Base-by-base conservation (phyloP, 2,113 vertebrate species). In the Cebus imitator region DNA sequence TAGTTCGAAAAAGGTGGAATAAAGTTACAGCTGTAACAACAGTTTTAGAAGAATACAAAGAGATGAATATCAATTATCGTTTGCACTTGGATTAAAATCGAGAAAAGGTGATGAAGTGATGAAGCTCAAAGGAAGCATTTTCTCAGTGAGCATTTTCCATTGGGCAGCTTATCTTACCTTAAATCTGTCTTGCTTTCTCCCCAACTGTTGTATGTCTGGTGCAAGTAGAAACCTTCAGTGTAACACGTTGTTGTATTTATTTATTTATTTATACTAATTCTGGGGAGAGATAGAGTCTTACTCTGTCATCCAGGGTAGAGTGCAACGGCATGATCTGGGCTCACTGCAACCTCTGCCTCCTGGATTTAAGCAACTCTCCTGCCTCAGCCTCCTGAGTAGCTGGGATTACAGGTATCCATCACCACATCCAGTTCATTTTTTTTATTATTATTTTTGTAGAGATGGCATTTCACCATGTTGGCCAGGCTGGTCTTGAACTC, bases 191-290 rank as follows among this genome's bases (percentile, higher is more conserved):
- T 73, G 30, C 32, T 75, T 20, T 86, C 43, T 72, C 95, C 50
- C 70, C 76, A 89, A 95, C 57, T 91, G 85, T 68, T 93, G 78
- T 94, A 82, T 66, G 89, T 95, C 45, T 84, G 96, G 76, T 87
- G 14, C 83, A 85, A 86, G 72, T 64, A 97, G 76, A 97, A 95
- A 94, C 66, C 97, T 93, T 92, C 86, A 40, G 21, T 50, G 79
- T 83, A 96, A 98, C 95, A 66, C 96, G 76, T 94, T 97, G 96
- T 64, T 64, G 12, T 64, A 64, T 64, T 30, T 64, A 64, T 64
- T 13, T 64, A 64, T 64, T 64, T 64, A 64, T 64, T 30, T 64
- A 30, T 64, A 64, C 32, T 64, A 13, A 64, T 32, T 64, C 6
- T 6, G 0, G 5, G 61, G 27, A 27, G 27, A 64, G 61, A 14